Base-by-base conservation (phyloP, 2,888 invertebrate genomes). In the Kryphioiulus occultus region DNA sequence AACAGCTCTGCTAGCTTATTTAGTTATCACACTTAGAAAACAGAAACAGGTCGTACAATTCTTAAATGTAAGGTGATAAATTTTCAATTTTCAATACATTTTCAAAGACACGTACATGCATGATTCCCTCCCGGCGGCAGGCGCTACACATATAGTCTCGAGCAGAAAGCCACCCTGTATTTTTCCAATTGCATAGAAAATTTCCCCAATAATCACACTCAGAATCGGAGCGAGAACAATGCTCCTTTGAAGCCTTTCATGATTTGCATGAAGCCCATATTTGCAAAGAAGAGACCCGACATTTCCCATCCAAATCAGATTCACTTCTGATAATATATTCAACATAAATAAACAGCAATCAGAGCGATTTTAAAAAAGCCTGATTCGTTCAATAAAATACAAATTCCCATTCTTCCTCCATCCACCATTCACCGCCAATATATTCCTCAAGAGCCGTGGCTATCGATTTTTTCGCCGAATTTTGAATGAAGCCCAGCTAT, bases 331-430 rank as follows among this genome's bases (percentile, higher is more conserved):
- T 68, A 68, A 68, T 68, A 68, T 68, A 68, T 68, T 68, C 68
- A 68, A 68, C 68, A 68, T 68, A 68, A 68, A 68, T 68, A 68
- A 68, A 68, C 68, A 68, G 68, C 68, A 68, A 68, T 68, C 68
- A 68, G 68, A 68, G 26, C 26, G 68, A 2, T 68, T 68, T 68
- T 59, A n/a, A 68, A 68, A 68, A 68, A 68, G 68, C 68, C n/a
- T 9, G 68, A 68, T 68, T 68, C 68, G 26, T 68, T 68, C 68
- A 68, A 68, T 68, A 68, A 68, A 68, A 68, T 68, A 68, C 68
- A 68, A 68, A 68, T 68, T 68, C 68, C 68, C 9, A 26, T 68
- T 68, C 68, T 26, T 26, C 68, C 22, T 22, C 22, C 59, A 26
- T 68, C 68, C 26, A 10, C 68, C 68, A 68, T 68, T 68, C 68